phyloP scores from a whole-genome alignment of 64 coral and sea anemone genomes.

The Stichodactyla mertensii region DNA sequence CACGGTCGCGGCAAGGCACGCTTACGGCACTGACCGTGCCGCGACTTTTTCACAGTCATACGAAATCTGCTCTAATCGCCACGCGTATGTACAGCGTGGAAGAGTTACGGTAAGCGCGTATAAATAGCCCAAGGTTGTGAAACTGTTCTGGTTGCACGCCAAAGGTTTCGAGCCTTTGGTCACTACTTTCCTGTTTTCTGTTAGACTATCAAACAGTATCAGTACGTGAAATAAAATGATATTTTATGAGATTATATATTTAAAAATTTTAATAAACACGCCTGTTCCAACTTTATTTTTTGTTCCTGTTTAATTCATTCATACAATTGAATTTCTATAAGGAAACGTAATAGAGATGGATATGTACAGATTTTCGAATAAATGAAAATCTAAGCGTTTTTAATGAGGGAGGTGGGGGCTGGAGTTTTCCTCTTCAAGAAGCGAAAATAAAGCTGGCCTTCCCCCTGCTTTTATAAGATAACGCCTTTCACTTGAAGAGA shows the following conservation, averaged over 20 bases:
- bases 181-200: neutral
- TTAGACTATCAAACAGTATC: neutral
- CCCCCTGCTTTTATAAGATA: too few relatives aligned
- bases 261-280: slow-evolving; percentile 2
- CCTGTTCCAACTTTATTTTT: neutral
- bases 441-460: too few relatives aligned
- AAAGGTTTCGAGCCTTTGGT: neutral
- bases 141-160: neutral
- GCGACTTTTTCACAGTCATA: too few relatives aligned
- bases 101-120: neutral
- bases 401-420: too few relatives aligned
- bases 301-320: neutral
- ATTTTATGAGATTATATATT: slow-evolving; percentile 9
- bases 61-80: too few relatives aligned
- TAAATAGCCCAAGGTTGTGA: neutral
- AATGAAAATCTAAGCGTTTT: too few relatives aligned
- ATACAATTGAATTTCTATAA: neutral
- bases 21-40: too few relatives aligned
- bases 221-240: neutral
- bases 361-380: too few relatives aligned
- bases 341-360: too few relatives aligned
- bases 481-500: too few relatives aligned
- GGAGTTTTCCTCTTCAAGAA: too few relatives aligned
- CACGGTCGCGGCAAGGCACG: too few relatives aligned
- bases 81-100: neutral